A percentile compares a stretch with the other conserved stretches of the same genome.
Evolutionary conservation across 2,888 invertebrate species (phyloP).

Genomic region (Drosophila glabriapex): DNA sequence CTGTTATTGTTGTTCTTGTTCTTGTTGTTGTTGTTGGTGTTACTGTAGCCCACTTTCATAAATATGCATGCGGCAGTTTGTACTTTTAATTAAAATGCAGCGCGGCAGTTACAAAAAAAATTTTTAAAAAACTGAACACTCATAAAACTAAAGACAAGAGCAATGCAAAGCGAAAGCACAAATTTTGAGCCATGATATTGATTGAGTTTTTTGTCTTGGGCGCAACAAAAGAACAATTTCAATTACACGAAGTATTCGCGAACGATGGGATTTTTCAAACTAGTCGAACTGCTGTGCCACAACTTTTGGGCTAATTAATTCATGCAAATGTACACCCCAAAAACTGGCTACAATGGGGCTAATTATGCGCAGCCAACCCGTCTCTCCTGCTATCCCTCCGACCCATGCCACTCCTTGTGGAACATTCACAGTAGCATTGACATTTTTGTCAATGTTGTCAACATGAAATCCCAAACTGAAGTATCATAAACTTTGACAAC

Average conservation of each 20-base stretch:
- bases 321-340: slow-evolving; percentile 73
- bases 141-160: slow-evolving; percentile 19
- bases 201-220: slow-evolving; percentile 62
- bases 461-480: slow-evolving; percentile 72
- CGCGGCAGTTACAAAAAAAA: slow-evolving; percentile 36
- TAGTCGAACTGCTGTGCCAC: slow-evolving; percentile 39
- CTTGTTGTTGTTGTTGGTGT: slow-evolving; percentile 12
- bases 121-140: background rate
- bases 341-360: slow-evolving; percentile 57
- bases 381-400: background rate
- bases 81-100: slow-evolving; percentile 78
- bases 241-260: slow-evolving; percentile 68
- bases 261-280: slow-evolving; percentile 38
- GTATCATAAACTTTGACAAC: slow-evolving; percentile 78
- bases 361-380: slow-evolving; percentile 65
- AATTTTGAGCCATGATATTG: slow-evolving; percentile 68
- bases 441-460: slow-evolving; percentile 79
- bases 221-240: slow-evolving; percentile 55
- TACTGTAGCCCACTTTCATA: slow-evolving; percentile 64
- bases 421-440: slow-evolving; percentile 54
- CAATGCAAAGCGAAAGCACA: slow-evolving; percentile 32
- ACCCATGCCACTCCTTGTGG: background rate
- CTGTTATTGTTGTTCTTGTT: slow-evolving; percentile 5
- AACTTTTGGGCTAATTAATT: slow-evolving; percentile 79
- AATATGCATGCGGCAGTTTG: slow-evolving; percentile 77